Evolutionary conservation across 1,140 invertebrate genomes (phyloP), one percentile per base, ranked within the genome.

Genomic region (Drosophila bipectinata): DNA sequence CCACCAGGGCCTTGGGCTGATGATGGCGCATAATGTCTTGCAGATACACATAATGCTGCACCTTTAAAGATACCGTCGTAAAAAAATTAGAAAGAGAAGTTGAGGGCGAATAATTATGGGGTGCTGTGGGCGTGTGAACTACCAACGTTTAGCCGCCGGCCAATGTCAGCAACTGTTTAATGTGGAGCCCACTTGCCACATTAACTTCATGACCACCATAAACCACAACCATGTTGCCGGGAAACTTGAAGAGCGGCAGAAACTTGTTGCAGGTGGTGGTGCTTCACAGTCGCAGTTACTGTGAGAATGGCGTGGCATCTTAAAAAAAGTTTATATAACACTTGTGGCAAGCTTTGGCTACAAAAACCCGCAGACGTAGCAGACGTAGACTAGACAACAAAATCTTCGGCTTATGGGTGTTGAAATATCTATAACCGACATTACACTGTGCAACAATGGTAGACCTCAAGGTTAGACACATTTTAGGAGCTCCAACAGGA

Each of bases 301-400:
- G 83, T 88, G 83, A 83, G 83, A 87, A 88, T 88, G 71, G 79
- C 67, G 83, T 88, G 82, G 83, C 83, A 87, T 87, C 82, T 83
- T 72, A 87, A 83, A 85, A 79, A 54, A 61, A 72, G 71, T 83
- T 87, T 87, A 87, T 87, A 79, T 88, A 87, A 87, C 75, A 87
- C 79, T 88, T 68, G 66, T 54, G 73, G 61, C 72, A 74, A 75
- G 41, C 52, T 72, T 80, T 61, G 72, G 75, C 63, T 55, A 69
- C 56, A 41, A 51, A 72, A 76, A 69, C 52, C 55, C 44, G 18
- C 9, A 47, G 44, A 47, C 51, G 52, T 52, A 68, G 51, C 49
- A 18, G 18, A 18, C 18, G 18, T 18, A 18, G 18, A n/a, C 49
- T 47, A 47, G 26, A 21, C 48, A 14, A 60, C 41, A 47, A 53